Percentiles rank a stretch among this genome's conserved stretches.
Evolutionary conservation across 2,888 invertebrate species (phyloP).

Genomic region (Xestia xanthographa): DNA sequence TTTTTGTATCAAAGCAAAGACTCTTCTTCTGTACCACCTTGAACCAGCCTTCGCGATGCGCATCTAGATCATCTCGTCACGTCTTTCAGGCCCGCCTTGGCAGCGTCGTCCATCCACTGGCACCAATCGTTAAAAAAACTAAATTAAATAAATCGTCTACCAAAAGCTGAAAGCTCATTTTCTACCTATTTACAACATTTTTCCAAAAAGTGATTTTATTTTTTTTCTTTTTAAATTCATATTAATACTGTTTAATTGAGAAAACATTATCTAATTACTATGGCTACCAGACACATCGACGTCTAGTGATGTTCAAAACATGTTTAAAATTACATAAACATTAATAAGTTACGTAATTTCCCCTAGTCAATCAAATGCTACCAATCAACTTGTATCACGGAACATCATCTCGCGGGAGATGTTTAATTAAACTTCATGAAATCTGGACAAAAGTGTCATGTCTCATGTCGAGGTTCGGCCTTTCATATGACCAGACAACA

Average conservation of each 20-base stretch:
- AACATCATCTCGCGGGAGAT: constrained; percentile 73
- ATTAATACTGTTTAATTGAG: neutral
- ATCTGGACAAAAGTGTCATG: constrained; percentile 81
- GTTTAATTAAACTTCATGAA: constrained; percentile 84
- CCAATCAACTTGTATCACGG: constrained; percentile 71
- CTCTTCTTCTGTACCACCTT: too few species aligned
- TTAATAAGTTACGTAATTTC: constrained; percentile 76
- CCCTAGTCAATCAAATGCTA: constrained; percentile 81
- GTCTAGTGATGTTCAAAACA: neutral
- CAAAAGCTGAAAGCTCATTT: neutral
- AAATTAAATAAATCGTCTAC: neutral
- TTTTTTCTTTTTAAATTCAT: neutral
- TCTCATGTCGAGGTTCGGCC: constrained; percentile 74
- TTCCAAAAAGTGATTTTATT: neutral
- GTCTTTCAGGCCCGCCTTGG: too few species aligned
- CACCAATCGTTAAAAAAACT: neutral
- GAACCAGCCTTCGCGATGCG: too few species aligned
- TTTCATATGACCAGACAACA: constrained; percentile 72
- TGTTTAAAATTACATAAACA: constrained; percentile 52
- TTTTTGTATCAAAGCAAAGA: too few species aligned
- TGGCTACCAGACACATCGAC: neutral
- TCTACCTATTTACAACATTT: neutral
- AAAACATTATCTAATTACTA: neutral
- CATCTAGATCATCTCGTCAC: too few species aligned
- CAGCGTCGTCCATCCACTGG: too few species aligned